Base-by-base conservation (phyloP, 64 coral and sea anemone genomes). In the Stylophora pistillata region DNA sequence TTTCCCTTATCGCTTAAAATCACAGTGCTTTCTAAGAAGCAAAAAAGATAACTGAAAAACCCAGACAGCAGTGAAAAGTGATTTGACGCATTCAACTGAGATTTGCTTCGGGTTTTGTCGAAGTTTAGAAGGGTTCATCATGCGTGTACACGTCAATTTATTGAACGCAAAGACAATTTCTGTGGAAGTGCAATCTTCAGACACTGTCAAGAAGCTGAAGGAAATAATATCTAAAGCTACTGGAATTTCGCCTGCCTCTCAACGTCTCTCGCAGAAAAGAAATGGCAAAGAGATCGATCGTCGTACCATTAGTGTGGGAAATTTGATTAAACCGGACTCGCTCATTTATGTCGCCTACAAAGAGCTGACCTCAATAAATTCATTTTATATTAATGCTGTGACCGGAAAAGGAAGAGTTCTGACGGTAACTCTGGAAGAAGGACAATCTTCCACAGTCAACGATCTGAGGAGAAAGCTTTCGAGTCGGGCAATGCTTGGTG, bases 321-420 rank as follows among this genome's bases (percentile, higher is more conserved):
- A 84, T 56, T 70, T 84, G 62, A 41, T 84, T 0, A 28, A 84
- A 34, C 21, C 60, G 16, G 69, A 70, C 21, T 37, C 33, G 3
- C 5, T 84, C 20, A 70, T 84, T 23, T 27, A 68, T 53, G 66
- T 84, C 21, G 23, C 80, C 1, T 70, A 37, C 62, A 84, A 84
- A 26, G 31, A 27, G 37, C 15, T 53, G 15, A 10, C 23, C 13
- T 84, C 80, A 1, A 13, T 23, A 20, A n/a, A 30, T 82, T 47
- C 11, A 13, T 84, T 66, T 84, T 84, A 69, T 37, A 63, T 84
- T 21, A 47, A 84, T 53, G 62, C 65, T 27, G 80, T 84, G 13
- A 69, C 80, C 18, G 80, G 26, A 70, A 53, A 33, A n/a, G 80
- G 80, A 12, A 33, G 16, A 84, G 80, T 84, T 68, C 23, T 84